phyloP scores from a whole-genome alignment of 2,888 invertebrate genomes.

The Drosophila mettleri region DNA sequence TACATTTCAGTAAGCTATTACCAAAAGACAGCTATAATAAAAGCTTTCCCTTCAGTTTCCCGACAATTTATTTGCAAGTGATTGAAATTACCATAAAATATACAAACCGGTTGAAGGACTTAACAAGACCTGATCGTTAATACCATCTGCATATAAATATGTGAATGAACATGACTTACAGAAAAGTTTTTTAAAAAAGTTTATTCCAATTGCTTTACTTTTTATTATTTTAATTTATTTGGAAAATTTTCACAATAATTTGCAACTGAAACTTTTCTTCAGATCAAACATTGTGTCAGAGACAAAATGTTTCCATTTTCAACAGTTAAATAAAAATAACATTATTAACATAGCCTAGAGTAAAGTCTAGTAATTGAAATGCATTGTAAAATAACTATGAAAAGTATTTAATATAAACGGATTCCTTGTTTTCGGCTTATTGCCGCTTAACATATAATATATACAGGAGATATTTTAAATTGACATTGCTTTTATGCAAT shows the following conservation, averaged over 20 bases:
- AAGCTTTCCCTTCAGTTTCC: neutral
- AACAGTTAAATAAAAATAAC: conserved; percentile 12
- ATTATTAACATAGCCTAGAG: conserved; percentile 8
- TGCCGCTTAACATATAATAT: conserved; percentile 15
- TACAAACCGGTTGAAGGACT: neutral
- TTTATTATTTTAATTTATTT: too few relatives aligned
- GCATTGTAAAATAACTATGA: conserved; percentile 18
- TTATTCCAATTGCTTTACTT: conserved; percentile 4
- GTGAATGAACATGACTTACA: neutral
- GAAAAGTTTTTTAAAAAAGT: neutral
- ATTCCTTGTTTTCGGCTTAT: conserved; percentile 27
- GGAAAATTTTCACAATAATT: neutral
- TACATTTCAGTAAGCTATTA: neutral
- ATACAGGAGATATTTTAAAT: conserved; percentile 36
- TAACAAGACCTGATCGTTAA: neutral
- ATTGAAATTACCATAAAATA: neutral
- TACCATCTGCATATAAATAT: neutral
- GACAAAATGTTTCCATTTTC: neutral
- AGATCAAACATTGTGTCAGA: neutral
- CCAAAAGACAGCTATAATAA: neutral
- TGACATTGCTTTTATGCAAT: conserved; percentile 31
- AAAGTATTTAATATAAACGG: conserved; percentile 7
- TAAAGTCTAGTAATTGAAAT: conserved; percentile 34
- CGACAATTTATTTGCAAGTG: neutral
- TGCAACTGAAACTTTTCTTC: neutral